These are phyloP conservation scores for Tinea pellionella DNA, from an alignment of 2,888 invertebrate genomes.

Conservation along the genomic window DNA sequence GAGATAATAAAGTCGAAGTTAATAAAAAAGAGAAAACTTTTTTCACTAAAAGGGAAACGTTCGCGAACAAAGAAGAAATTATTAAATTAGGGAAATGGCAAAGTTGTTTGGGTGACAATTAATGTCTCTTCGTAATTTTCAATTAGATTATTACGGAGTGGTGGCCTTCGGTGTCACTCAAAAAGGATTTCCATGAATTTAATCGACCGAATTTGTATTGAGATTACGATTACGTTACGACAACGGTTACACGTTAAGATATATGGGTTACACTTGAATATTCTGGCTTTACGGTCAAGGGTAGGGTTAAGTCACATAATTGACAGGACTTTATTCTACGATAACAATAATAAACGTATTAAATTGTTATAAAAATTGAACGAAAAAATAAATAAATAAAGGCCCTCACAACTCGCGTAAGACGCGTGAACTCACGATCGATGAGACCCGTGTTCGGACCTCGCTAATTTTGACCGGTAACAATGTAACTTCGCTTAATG, in stretches of 20 bases:
- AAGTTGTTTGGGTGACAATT: slow-evolving; percentile 9
- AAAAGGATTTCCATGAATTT: background rate
- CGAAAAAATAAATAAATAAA: too few relatives aligned
- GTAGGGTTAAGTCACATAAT: too few relatives aligned
- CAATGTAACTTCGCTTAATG: too few relatives aligned
- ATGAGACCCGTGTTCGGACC: too few relatives aligned
- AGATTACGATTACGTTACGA: background rate
- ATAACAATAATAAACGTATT: too few relatives aligned
- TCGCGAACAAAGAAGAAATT: background rate
- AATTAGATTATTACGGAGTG: background rate
- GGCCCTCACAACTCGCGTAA: too few relatives aligned
- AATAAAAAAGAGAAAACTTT: background rate
- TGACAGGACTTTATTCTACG: too few relatives aligned
- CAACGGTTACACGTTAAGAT: background rate
- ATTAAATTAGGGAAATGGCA: slow-evolving; percentile 10
- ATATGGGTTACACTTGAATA: too few relatives aligned
- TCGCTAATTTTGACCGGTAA: too few relatives aligned
- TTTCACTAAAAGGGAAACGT: background rate
- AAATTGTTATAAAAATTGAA: too few relatives aligned
- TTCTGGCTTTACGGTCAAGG: too few relatives aligned
- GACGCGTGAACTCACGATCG: too few relatives aligned
- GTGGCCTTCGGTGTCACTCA: slow-evolving; percentile 1
- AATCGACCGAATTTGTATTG: background rate
- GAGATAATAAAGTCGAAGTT: background rate
- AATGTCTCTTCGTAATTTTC: slow-evolving; percentile 9